Evolutionary conservation across 2,113 vertebrate genomes (phyloP).

Genomic region (Corythaeola cristata): DNA sequence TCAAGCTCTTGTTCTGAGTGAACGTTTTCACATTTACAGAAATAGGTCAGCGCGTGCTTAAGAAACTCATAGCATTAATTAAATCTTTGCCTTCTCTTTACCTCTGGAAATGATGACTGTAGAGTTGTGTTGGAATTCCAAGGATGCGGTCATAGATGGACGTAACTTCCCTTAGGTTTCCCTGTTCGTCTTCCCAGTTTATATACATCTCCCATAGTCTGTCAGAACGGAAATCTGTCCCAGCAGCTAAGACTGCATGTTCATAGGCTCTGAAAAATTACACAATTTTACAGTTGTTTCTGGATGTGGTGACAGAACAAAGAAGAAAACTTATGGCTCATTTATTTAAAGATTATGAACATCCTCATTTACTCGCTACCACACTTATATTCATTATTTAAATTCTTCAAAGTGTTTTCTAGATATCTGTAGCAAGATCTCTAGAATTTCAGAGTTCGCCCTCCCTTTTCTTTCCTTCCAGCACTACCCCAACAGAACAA

Average conservation of each 20-base stretch:
- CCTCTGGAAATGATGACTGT: conserved; percentile 97
- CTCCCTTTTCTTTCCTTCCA: neutral
- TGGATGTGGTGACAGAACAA: neutral
- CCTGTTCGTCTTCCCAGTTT: conserved; percentile 92
- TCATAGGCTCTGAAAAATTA: conserved; percentile 87
- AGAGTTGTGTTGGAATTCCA: conserved; percentile 94
- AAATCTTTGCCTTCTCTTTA: conserved; percentile 50
- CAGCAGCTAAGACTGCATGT: conserved; percentile 92
- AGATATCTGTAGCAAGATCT: neutral
- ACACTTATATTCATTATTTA: neutral
- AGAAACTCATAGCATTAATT: neutral
- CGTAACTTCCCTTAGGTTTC: conserved; percentile 89
- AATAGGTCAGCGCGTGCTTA: accelerated
- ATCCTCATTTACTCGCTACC: neutral
- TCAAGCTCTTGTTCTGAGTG: neutral
- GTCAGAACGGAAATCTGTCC: conserved; percentile 97
- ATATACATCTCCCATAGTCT: conserved; percentile 96
- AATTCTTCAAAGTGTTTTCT: neutral
- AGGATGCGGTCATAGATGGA: conserved; percentile 93
- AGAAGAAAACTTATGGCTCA: neutral
- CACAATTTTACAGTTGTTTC: neutral
- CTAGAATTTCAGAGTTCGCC: neutral
- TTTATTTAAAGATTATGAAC: neutral
- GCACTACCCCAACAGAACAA: neutral
- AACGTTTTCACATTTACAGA: neutral